These are phyloP conservation scores for Stegana nigrithorax DNA, from an alignment of 2,888 invertebrate genomes.

Conservation along the genomic window DNA sequence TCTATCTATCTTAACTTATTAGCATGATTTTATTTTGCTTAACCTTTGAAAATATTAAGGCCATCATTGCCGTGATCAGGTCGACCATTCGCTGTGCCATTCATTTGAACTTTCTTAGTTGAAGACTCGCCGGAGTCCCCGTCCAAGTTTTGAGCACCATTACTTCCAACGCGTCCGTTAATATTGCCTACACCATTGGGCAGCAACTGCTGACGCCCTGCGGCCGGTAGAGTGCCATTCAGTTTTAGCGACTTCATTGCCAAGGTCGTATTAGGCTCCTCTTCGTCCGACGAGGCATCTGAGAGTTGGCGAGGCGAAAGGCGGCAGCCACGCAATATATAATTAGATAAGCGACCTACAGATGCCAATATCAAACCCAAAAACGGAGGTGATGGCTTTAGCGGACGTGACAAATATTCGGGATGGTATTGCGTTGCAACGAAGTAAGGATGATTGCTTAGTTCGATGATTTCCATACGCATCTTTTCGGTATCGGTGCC, in stretches of 20 bases:
- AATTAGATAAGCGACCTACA: conserved; percentile 80
- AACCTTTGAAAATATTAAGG: too few species aligned
- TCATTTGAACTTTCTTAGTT: too few species aligned
- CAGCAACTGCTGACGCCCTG: neutral
- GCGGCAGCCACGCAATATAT: conserved; percentile 79
- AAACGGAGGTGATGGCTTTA: conserved; percentile 95
- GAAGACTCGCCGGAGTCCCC: too few species aligned
- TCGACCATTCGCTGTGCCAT: too few species aligned
- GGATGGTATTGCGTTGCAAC: conserved; percentile 98
- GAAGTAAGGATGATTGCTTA: conserved; percentile 90
- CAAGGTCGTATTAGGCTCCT: conserved; percentile 41
- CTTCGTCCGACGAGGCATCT: conserved; percentile 77
- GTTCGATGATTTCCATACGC: conserved; percentile 94
- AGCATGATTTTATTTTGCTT: too few species aligned
- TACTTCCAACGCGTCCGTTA: too few species aligned
- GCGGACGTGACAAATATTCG: conserved; percentile 92
- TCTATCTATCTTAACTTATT: too few species aligned
- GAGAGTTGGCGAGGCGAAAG: conserved; percentile 80
- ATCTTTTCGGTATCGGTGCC: conserved; percentile 84
- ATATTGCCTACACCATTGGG: too few species aligned
- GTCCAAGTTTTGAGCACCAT: too few species aligned
- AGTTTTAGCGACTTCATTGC: conserved; percentile 27
- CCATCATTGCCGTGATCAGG: too few species aligned
- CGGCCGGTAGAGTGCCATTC: conserved; percentile 8
- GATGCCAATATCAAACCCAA: conserved; percentile 93